Evolutionary conservation across 1,140 invertebrate genomes (phyloP), one percentile per base, ranked within the genome.

Genomic region (Reticulitermes speratus): DNA sequence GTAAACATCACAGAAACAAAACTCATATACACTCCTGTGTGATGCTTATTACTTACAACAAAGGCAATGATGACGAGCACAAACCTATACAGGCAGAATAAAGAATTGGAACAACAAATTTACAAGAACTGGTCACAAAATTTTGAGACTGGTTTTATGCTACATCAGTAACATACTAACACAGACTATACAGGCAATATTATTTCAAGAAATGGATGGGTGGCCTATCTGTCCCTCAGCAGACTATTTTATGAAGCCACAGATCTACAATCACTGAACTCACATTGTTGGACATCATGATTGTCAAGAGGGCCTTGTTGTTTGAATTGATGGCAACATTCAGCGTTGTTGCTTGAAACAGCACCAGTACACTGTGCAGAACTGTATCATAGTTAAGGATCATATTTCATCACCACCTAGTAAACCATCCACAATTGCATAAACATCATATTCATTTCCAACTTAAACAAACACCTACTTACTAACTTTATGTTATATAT

Each of bases 271-370:
- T 55, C 19, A 16, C 44, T 32, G 75, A 88, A 95, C 96, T 96
- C 94, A 98, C 97, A 94, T 99, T 99, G 91, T 99, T 99, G 1
- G 98, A 99, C 95, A 99, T 98, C 96, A 99, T 99, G 84, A 99
- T 99, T 11, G 98, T 99, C 9, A 99, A 93, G 52, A 99, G 92
- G 85, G 97, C 97, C 91, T 99, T 99, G 90, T 99, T 99, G 89
- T 97, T 99, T 0, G 99, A 99, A 91, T 99, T 99, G 87, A 99
- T 98, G 11, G 99, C 99, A 84, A 99, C 99, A 93, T 99, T 99
- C 2, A 99, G 92, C 48, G 97, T 98, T 44, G 98, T 99, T 32
- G 98, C 98, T 96, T 99, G 96, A 89, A 97, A 96, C 89, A 99
- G 93, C 23, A 99, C 97, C 85, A 99, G 90, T 86, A 98, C 93